These are phyloP conservation scores for Amphimedon queenslandica DNA, from an alignment of 37 sponge, comb jelly and placozoan genomes.

Conservation along the genomic window DNA sequence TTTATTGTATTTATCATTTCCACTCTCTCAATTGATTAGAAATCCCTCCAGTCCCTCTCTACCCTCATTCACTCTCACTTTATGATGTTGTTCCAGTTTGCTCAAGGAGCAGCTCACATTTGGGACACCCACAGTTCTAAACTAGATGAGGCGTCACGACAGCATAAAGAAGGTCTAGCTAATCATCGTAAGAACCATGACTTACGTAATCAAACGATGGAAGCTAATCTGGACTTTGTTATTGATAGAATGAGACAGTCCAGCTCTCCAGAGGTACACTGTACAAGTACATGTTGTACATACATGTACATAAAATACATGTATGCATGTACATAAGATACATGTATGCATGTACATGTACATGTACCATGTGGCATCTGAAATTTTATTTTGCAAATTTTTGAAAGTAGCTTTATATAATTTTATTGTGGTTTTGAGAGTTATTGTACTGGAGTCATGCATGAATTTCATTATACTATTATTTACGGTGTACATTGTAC, in stretches of 20 bases:
- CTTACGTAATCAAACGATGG: constrained; percentile 62
- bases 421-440: too few species aligned
- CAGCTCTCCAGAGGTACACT: constrained; percentile 42
- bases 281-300: background rate
- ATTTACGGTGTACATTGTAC: background rate
- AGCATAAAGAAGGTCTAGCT: constrained; percentile 49
- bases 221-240: constrained; percentile 72
- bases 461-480: too few species aligned
- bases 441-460: too few species aligned
- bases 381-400: too few species aligned
- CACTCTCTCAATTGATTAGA: too few species aligned
- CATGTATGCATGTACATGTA: too few species aligned
- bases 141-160: constrained; percentile 6
- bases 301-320: background rate
- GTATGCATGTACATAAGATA: background rate
- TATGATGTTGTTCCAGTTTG: constrained; percentile 52
- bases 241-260: constrained; percentile 77
- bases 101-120: constrained; percentile 66
- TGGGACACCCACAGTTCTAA: constrained; percentile 50
- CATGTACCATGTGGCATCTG: too few species aligned
- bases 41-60: constrained; percentile 22
- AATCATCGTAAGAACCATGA: constrained; percentile 53
- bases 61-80: constrained; percentile 12
- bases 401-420: too few species aligned
- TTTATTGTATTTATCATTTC: too few species aligned